Evolutionary conservation across 2,797 vertebrate genomes (phyloP), one percentile per base, ranked within the genome.

Genomic region (Enteromius viviparus): DNA sequence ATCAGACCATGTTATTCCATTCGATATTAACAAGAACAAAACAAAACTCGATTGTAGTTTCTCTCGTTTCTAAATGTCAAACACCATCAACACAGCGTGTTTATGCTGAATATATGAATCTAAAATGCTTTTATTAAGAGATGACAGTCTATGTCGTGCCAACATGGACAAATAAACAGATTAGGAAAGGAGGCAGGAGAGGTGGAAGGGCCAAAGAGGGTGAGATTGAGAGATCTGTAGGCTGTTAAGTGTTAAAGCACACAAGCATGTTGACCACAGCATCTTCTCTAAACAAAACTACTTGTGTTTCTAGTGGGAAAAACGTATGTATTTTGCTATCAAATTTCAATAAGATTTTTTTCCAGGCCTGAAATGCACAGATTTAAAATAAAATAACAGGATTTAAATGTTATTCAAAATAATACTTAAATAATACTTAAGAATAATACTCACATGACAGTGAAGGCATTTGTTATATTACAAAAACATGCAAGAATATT

Each of bases 101-200:
- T 29, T 65, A 45, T 47, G 40, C n/a, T 60, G 60, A 76, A 40
- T 49, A 49, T 42, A 82, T 47, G 40, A 40, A 68, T 45, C 45
- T 45, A 72, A 32, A 78, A 12, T 40, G 37, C 60, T 58, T 55
- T 55, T 40, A 65, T 80, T 80, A n/a, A 75, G 69, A 58, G 69
- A 84, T 60, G 74, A 84, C 3, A 47, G n/a, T 64, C 55, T 80
- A 74, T 26, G 45, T 37, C 72, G 69, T 89, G 80, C 71, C 70
- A 42, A 87, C 77, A 15, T 37, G 19, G 29, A 23, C 62, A 40
- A n/a, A 29, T 45, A 60, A 21, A 42, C 10, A 34, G 47, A 62
- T 71, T 53, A 68, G 42, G 71, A 62, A 40, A 65, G 6, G 42
- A 76, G 51, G 72, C 77, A 83, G 12, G 29, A 80, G 71, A 55